phyloP scores from a whole-genome alignment of 2,888 invertebrate genomes.

The Lordiphosa fenestrarum region DNA sequence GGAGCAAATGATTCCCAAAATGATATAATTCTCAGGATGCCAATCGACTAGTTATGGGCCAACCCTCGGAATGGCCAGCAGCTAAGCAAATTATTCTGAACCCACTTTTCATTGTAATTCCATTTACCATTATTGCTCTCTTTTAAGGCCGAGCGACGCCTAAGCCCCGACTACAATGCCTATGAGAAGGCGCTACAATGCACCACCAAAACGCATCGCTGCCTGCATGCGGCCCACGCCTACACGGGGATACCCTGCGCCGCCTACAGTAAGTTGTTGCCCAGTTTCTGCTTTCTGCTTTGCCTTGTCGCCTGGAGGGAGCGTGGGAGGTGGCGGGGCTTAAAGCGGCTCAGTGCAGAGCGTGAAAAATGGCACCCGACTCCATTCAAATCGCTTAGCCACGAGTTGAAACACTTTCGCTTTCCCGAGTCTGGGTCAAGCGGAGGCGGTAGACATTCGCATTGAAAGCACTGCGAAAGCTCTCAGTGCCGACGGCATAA shows the following conservation, averaged over 20 bases:
- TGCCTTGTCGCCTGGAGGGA: neutral
- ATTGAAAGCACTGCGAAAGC: constrained; percentile 22
- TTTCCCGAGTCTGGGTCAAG: constrained; percentile 55
- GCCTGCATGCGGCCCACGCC: constrained; percentile 94
- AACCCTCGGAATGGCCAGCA: neutral
- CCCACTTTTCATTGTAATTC: neutral
- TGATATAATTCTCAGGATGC: no score
- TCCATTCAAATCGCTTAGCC: constrained; percentile 33
- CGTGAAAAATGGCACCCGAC: constrained; percentile 65
- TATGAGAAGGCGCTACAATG: constrained; percentile 89
- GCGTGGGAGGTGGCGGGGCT: constrained; percentile 12
- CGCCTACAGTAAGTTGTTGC: constrained; percentile 87
- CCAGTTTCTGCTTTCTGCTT: neutral
- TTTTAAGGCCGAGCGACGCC: constrained; percentile 80
- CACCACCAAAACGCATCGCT: constrained; percentile 92
- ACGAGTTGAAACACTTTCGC: constrained; percentile 51
- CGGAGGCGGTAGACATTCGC: constrained; percentile 46
- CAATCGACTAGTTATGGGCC: no score
- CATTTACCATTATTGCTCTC: neutral
- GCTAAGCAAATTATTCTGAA: neutral
- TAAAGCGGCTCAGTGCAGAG: constrained; percentile 42
- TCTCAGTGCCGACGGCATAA: constrained; percentile 47
- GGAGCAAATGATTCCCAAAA: no score
- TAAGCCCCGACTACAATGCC: constrained; percentile 81
- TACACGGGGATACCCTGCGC: constrained; percentile 92